Evolutionary conservation across 2,888 invertebrate species (phyloP).

Genomic region (Dasypogon diadema): DNA sequence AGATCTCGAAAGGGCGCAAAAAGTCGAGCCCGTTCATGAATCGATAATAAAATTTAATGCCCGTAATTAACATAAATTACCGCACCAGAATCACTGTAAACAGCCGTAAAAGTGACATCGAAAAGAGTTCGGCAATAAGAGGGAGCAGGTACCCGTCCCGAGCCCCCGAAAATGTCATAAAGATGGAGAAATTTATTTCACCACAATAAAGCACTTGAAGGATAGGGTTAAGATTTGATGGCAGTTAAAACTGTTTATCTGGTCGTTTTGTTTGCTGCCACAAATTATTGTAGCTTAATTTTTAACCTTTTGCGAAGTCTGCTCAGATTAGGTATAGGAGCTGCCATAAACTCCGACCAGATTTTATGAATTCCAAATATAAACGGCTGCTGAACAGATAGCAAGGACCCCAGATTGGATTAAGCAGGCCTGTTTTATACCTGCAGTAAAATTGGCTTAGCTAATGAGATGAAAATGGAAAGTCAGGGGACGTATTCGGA

Average conservation of each 20-base stretch:
- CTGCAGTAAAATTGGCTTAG: constrained; percentile 17
- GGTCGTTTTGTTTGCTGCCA: constrained; percentile 24
- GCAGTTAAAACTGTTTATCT: constrained; percentile 40
- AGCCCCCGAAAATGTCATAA: constrained; percentile 10
- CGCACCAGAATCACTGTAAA: constrained; percentile 40
- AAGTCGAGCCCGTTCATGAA: constrained; percentile 41
- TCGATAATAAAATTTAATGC: constrained; percentile 49
- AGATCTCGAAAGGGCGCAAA: constrained; percentile 29
- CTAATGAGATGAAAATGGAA: constrained; percentile 14
- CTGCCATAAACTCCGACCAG: constrained; percentile 14
- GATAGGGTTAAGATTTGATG: constrained; percentile 41
- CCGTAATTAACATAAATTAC: constrained; percentile 48
- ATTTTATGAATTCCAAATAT: constrained; percentile 34
- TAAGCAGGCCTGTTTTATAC: constrained; percentile 14
- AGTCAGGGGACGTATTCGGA: too few species aligned
- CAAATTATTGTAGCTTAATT: constrained; percentile 40
- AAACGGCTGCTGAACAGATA: constrained; percentile 7
- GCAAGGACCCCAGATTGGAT: constrained; percentile 20
- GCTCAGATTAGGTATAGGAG: constrained; percentile 5
- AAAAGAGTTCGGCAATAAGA: not conserved
- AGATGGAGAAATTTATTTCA: constrained; percentile 42
- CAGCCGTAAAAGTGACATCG: constrained; percentile 47
- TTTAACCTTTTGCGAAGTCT: constrained; percentile 1
- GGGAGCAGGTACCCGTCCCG: not conserved
- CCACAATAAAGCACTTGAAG: constrained; percentile 25